These are phyloP conservation scores for Drosophila siamana DNA, from an alignment of 2,888 invertebrate genomes.

Conservation along the genomic window DNA sequence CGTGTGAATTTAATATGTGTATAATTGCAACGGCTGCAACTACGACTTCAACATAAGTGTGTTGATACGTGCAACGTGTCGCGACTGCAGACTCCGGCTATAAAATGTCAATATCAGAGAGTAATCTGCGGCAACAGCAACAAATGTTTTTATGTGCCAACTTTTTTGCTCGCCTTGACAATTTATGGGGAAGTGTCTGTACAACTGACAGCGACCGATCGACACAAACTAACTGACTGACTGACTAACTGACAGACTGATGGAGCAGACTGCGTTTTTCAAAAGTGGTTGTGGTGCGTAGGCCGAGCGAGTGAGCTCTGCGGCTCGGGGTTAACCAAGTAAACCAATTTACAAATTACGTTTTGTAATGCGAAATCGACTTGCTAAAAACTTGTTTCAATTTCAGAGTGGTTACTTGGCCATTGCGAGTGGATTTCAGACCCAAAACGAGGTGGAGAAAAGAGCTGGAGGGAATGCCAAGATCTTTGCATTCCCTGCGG, in stretches of 20 bases:
- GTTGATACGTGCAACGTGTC: slow-evolving; percentile 9
- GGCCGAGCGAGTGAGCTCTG: slow-evolving; percentile 11
- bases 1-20: slow-evolving; percentile 79
- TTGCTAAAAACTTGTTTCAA: slow-evolving; percentile 47
- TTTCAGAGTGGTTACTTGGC: slow-evolving; percentile 9
- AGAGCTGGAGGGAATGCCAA: not conserved
- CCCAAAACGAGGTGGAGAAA: not conserved
- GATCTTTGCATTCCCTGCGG: too few relatives aligned
- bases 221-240: slow-evolving; percentile 27
- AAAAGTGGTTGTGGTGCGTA: slow-evolving; percentile 36
- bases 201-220: slow-evolving; percentile 48
- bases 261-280: slow-evolving; percentile 15
- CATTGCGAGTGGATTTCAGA: not conserved
- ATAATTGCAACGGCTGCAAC: slow-evolving; percentile 59
- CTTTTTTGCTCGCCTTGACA: slow-evolving; percentile 39
- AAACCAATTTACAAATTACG: slow-evolving; percentile 75
- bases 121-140: slow-evolving; percentile 54
- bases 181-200: slow-evolving; percentile 57
- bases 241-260: slow-evolving; percentile 26
- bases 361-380: slow-evolving; percentile 47
- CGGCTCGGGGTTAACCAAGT: slow-evolving; percentile 28
- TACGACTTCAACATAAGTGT: slow-evolving; percentile 31
- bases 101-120: slow-evolving; percentile 75
- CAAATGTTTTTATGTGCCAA: slow-evolving; percentile 40
- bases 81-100: slow-evolving; percentile 17